Percentiles rank a stretch among this genome's conserved stretches.
Evolutionary conservation across 2,113 vertebrate genomes (phyloP).

Genomic region (Cisticola juncidis): DNA sequence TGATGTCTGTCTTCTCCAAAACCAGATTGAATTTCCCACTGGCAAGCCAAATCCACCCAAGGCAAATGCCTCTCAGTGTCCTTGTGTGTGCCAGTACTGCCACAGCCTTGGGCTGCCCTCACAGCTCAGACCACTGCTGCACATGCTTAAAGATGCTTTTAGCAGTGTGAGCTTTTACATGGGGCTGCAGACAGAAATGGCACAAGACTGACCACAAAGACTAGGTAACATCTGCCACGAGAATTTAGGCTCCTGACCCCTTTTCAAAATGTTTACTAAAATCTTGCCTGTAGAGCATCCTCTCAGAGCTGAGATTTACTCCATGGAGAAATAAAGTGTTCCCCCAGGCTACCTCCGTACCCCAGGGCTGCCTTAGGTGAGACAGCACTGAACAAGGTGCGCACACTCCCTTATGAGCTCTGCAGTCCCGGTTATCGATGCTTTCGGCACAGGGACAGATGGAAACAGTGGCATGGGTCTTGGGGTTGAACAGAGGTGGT

Average conservation of each 20-base stretch:
- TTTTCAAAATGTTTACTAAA: not conserved
- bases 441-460: too few relatives aligned
- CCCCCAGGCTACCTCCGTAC: too few relatives aligned
- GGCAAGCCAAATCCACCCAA: not conserved
- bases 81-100: not conserved
- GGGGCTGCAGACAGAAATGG: not conserved
- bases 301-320: not conserved
- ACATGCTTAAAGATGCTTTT: not conserved
- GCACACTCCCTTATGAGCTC: too few relatives aligned
- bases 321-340: not conserved
- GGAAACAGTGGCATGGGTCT: too few relatives aligned
- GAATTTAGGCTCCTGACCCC: not conserved
- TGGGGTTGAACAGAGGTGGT: too few relatives aligned
- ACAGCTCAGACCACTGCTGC: not conserved
- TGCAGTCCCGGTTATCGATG: too few relatives aligned
- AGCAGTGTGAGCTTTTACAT: not conserved
- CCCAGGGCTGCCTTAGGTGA: too few relatives aligned
- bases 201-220: not conserved
- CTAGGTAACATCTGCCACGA: not conserved
- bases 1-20: not conserved
- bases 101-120: fast-evolving
- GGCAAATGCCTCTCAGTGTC: not conserved
- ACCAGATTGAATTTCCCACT: not conserved
- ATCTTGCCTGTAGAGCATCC: not conserved
- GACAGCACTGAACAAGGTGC: too few relatives aligned